phyloP scores from a whole-genome alignment of 2,888 invertebrate genomes.

The Pseudococcus viburni region DNA sequence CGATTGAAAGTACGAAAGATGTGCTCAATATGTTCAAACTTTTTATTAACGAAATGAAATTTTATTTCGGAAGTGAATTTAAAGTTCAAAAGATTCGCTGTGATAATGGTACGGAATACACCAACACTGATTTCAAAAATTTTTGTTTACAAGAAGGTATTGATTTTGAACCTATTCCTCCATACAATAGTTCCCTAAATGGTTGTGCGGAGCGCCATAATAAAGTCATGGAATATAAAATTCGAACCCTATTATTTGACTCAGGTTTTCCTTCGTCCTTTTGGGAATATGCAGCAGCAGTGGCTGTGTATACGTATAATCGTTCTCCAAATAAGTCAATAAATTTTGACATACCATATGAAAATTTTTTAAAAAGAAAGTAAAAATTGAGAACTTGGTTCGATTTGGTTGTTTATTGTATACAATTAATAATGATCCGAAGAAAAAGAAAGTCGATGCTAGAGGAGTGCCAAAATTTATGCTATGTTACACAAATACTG shows the following conservation, averaged over 20 bases:
- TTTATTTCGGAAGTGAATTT: not conserved
- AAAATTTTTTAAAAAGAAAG: not conserved
- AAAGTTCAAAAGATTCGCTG: not conserved
- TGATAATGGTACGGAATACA: conserved; percentile 3
- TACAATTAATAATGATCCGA: too few relatives aligned
- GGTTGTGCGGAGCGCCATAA: not conserved
- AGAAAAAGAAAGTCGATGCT: too few relatives aligned
- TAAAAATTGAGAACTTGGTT: not conserved
- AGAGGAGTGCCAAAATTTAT: too few relatives aligned
- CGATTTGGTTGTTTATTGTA: conserved; percentile 38
- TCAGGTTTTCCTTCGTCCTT: not conserved
- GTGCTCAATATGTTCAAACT: too few relatives aligned
- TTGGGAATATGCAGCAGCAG: conserved; percentile 22
- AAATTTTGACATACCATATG: not conserved
- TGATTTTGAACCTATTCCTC: not conserved
- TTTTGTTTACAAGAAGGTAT: not conserved
- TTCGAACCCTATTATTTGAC: not conserved
- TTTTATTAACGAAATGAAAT: not conserved
- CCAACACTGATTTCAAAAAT: not conserved
- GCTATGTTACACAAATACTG: too few relatives aligned
- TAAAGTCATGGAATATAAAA: not conserved
- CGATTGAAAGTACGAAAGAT: not conserved
- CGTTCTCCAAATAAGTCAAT: not conserved
- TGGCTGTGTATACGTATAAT: not conserved
- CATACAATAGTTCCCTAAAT: not conserved